Percentiles rank a stretch among this genome's conserved stretches.
phyloP scores from a whole-genome alignment of 2,888 invertebrate species.

The Acrobasis consociella region DNA sequence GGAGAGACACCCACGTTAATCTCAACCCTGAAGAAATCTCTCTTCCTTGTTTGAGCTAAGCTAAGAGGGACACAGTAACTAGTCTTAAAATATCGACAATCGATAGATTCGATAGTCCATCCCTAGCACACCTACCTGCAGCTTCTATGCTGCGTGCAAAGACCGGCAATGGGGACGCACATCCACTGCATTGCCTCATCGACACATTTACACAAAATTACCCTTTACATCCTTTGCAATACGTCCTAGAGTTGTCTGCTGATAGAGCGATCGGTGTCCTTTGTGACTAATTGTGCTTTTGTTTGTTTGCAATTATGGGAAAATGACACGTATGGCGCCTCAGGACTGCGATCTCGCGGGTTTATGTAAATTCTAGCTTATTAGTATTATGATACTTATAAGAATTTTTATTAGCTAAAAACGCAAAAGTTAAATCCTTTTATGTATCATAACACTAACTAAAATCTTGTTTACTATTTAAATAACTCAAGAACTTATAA shows the following conservation, averaged over 20 bases:
- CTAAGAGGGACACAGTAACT: neutral
- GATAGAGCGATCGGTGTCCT: neutral
- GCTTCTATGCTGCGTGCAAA: slow-evolving; percentile 53
- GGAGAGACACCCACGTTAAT: too few species aligned
- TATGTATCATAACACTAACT: too few species aligned
- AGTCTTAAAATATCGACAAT: slow-evolving; percentile 9
- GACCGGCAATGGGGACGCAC: slow-evolving; percentile 64
- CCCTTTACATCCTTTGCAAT: neutral
- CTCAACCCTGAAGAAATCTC: too few species aligned
- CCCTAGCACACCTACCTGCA: slow-evolving; percentile 46
- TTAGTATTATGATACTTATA: neutral
- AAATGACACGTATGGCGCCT: slow-evolving; percentile 10
- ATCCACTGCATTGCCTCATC: slow-evolving; percentile 8
- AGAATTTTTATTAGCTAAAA: too few species aligned
- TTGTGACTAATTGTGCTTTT: slow-evolving; percentile 13
- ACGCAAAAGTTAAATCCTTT: too few species aligned
- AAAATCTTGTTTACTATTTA: too few species aligned
- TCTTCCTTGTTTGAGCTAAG: too few species aligned
- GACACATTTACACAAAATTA: slow-evolving; percentile 4
- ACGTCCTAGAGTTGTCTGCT: neutral
- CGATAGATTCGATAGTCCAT: slow-evolving; percentile 7
- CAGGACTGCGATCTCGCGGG: neutral
- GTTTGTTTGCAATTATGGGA: slow-evolving; percentile 8
- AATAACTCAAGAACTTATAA: too few species aligned
- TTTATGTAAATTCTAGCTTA: neutral